phyloP scores from a whole-genome alignment of 2,888 invertebrate species.

The Nomada ferruginata region DNA sequence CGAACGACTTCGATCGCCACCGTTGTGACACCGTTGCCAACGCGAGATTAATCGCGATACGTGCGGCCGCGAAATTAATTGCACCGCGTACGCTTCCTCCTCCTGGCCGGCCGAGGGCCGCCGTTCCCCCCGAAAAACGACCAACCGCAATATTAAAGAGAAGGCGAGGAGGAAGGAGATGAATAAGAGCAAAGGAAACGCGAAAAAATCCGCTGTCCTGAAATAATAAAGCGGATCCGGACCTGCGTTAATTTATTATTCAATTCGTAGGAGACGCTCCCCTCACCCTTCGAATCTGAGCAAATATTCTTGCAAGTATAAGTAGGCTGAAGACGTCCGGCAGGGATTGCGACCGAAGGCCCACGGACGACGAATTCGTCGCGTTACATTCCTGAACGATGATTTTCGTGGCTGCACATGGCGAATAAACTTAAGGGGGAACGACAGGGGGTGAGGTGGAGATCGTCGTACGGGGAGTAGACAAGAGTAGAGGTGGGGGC shows the following conservation, averaged over 20 bases:
- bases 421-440: constrained; percentile 18
- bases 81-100: constrained; percentile 12
- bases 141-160: not conserved
- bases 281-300: constrained; percentile 3
- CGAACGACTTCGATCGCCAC: constrained; percentile 51
- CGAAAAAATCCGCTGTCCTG: constrained; percentile 11
- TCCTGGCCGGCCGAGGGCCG: not conserved
- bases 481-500: constrained; percentile 3
- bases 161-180: not conserved
- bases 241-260: constrained; percentile 41
- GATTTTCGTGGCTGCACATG: constrained; percentile 57
- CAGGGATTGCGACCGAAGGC: constrained; percentile 36
- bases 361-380: constrained; percentile 14
- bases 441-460: not conserved
- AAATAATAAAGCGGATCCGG: constrained; percentile 31
- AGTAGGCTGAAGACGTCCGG: constrained; percentile 10
- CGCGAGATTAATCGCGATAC: constrained; percentile 47
- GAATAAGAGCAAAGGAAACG: not conserved
- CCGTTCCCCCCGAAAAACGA: not conserved
- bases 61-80: constrained; percentile 39
- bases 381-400: constrained; percentile 56
- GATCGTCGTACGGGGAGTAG: not conserved
- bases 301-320: constrained; percentile 2
- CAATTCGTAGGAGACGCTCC: constrained; percentile 24
- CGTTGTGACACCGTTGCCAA: constrained; percentile 46